Evolutionary conservation across 2,797 vertebrate species (phyloP).

Genomic region (Columba guinea): DNA sequence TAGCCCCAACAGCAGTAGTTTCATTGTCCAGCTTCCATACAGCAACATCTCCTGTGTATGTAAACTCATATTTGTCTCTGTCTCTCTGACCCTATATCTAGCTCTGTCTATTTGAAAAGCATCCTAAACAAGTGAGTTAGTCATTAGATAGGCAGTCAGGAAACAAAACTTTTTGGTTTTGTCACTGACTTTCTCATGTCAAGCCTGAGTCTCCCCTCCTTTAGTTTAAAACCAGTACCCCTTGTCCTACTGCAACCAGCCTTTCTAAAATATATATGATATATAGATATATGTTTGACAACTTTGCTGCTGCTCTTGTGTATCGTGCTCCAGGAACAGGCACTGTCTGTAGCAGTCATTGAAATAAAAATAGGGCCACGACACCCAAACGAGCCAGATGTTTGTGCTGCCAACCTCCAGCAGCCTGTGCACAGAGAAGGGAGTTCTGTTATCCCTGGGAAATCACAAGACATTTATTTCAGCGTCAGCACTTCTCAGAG

Average conservation of each 20-base stretch:
- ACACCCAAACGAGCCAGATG: not conserved
- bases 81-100: not conserved
- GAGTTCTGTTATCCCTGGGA: not conserved
- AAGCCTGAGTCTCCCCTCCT: too few relatives aligned
- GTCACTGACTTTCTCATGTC: not conserved
- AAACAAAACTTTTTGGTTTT: not conserved
- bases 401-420: not conserved
- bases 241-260: too few relatives aligned
- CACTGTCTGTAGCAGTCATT: not conserved
- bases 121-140: not conserved
- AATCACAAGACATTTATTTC: not conserved
- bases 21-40: not conserved
- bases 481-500: rapidly evolving
- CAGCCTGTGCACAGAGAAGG: not conserved
- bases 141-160: not conserved
- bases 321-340: not conserved
- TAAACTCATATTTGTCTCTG: not conserved
- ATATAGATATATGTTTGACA: not conserved
- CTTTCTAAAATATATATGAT: too few relatives aligned
- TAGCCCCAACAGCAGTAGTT: not conserved
- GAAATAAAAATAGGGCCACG: not conserved
- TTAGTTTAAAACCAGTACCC: too few relatives aligned
- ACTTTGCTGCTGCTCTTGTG: not conserved
- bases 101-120: not conserved
- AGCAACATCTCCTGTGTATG: not conserved